A percentile compares a stretch with the other conserved stretches of the same genome.
Evolutionary conservation across 2,797 vertebrate genomes (phyloP).

Genomic region (Leucoraja ocellata): DNA sequence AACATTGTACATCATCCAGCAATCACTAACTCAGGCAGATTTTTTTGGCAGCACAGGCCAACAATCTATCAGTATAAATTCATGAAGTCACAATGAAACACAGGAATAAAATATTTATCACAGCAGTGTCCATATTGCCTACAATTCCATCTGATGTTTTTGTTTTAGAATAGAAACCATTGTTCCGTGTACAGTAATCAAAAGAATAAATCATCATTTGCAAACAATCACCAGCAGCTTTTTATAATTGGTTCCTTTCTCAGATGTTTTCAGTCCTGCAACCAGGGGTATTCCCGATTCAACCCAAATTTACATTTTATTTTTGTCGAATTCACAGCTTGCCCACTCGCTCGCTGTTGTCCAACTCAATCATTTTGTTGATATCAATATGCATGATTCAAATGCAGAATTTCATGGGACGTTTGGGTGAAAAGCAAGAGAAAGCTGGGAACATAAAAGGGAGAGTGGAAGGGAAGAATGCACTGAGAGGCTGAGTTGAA

Average conservation of each 20-base stretch:
- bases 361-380: background rate
- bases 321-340: background rate
- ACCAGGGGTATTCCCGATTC: background rate
- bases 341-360: background rate
- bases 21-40: background rate
- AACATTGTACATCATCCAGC: background rate
- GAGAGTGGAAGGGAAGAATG: background rate
- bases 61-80: background rate
- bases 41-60: background rate
- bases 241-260: background rate
- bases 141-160: background rate
- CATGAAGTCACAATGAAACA: background rate
- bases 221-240: background rate
- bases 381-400: background rate
- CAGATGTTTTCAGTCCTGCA: background rate
- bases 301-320: background rate
- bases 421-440: background rate
- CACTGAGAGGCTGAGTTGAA: background rate
- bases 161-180: background rate
- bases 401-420: background rate
- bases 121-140: background rate
- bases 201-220: background rate
- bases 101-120: slow-evolving; percentile 1
- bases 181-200: background rate
- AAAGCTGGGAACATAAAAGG: background rate